Evolutionary conservation across 2,113 vertebrate genomes (phyloP).

Genomic region (Fregata magnificens): DNA sequence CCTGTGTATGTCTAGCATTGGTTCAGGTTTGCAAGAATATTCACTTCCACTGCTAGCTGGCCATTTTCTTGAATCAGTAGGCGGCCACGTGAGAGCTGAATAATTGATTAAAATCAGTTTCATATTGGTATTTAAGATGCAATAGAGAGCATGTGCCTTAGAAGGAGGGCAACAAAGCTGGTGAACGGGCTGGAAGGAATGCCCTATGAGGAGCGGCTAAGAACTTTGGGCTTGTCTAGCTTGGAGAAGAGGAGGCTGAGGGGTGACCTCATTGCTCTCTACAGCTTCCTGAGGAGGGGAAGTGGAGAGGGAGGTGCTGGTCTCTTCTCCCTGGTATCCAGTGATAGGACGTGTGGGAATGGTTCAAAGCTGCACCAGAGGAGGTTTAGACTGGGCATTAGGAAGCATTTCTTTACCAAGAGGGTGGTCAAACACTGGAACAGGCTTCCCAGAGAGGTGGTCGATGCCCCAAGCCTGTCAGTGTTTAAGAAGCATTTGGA

Average conservation of each 20-base stretch:
- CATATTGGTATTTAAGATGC: not conserved
- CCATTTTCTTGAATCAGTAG: not conserved
- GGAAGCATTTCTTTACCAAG: not conserved
- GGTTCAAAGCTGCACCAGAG: not conserved
- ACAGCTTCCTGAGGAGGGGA: not conserved
- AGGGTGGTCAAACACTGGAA: not conserved
- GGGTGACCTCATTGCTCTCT: not conserved
- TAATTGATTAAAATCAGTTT: not conserved
- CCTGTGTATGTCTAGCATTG: not conserved
- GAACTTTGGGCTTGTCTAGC: not conserved
- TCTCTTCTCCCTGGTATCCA: not conserved
- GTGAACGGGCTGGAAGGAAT: not conserved
- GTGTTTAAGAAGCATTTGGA: not conserved
- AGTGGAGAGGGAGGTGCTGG: not conserved
- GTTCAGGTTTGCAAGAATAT: not conserved
- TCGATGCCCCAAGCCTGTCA: not conserved
- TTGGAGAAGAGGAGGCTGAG: not conserved
- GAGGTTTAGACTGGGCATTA: not conserved
- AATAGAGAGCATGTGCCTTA: not conserved
- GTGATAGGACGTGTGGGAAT: rapidly evolving
- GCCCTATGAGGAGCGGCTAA: not conserved
- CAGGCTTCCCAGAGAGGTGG: not conserved
- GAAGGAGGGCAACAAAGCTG: not conserved
- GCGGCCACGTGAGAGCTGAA: not conserved
- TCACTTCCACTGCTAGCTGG: not conserved